Conservation (phyloP, 2,888 invertebrate genomes). For the Drosophila macrospina region DNA sequence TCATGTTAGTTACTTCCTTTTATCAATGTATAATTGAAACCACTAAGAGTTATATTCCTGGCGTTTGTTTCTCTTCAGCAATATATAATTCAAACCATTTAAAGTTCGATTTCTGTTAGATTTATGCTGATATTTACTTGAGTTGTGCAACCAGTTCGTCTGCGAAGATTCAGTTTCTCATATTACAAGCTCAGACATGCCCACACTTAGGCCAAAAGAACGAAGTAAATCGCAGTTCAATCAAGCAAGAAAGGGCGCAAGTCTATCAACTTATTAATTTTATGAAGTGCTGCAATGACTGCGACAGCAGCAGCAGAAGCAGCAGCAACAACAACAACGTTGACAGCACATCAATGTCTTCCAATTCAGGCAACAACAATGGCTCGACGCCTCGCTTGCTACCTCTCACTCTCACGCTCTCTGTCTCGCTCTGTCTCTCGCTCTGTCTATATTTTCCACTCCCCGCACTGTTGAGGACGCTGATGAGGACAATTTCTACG, state of each 20-base stretch:
- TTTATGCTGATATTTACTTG: not conserved
- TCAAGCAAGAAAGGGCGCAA: constrained; percentile 72
- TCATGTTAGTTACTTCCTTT: too few species aligned
- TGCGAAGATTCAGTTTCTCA: constrained; percentile 1
- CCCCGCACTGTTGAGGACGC: constrained; percentile 31
- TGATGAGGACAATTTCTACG: constrained; percentile 43
- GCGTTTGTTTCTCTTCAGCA: too few species aligned
- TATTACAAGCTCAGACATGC: constrained; percentile 19
- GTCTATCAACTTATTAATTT: constrained; percentile 83
- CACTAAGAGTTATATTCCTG: too few species aligned
- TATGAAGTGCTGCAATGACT: constrained; percentile 76
- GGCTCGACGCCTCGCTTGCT: constrained; percentile 34
- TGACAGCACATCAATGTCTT: constrained; percentile 71
- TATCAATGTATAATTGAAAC: too few species aligned
- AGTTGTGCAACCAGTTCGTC: not conserved
- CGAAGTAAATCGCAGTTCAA: constrained; percentile 57
- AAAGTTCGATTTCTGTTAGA: too few species aligned
- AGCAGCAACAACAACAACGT: constrained; percentile 27
- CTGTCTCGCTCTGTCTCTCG: not conserved
- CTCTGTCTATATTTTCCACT: constrained; percentile 5
- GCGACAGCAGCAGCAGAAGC: constrained; percentile 28
- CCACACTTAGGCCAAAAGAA: constrained; percentile 23
- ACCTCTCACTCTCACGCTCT: not conserved
- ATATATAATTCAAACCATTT: too few species aligned
- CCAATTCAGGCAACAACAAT: constrained; percentile 73